Evolutionary conservation across 2,113 vertebrate genomes (phyloP).

Genomic region (Cryptotis parvus): DNA sequence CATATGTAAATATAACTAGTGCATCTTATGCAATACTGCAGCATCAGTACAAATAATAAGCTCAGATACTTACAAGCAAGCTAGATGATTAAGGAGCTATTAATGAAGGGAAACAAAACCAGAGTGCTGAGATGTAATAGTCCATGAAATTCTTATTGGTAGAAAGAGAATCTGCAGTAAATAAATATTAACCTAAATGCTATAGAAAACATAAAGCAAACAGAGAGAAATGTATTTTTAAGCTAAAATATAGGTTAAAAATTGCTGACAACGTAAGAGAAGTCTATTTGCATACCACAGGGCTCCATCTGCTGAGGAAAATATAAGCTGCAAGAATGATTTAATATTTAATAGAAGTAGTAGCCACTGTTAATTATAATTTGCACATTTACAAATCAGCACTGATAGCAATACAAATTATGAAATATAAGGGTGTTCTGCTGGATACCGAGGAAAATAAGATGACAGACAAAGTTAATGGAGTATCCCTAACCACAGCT

Average conservation of each 20-base stretch:
- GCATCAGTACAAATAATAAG: constrained; percentile 90
- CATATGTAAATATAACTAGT: constrained; percentile 87
- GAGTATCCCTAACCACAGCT: constrained; percentile 97
- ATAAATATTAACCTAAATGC: constrained; percentile 94
- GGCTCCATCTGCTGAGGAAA: constrained; percentile 97
- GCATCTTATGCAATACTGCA: constrained; percentile 85
- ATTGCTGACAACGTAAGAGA: constrained; percentile 93
- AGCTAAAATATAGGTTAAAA: constrained; percentile 90
- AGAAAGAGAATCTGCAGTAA: constrained; percentile 90
- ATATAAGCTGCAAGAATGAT: constrained; percentile 95
- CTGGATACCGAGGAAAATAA: constrained; percentile 94
- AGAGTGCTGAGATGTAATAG: constrained; percentile 88
- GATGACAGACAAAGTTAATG: constrained; percentile 99
- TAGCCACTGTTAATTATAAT: constrained; percentile 99
- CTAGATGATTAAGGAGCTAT: constrained; percentile 91
- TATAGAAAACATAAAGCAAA: constrained; percentile 90
- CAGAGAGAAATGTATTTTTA: constrained; percentile 85
- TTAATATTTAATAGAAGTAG: constrained; percentile 99
- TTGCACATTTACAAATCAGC: constrained; percentile 99
- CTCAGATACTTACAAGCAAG: constrained; percentile 88
- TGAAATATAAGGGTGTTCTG: constrained; percentile 99
- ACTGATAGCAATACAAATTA: constrained; percentile 99
- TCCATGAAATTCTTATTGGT: constrained; percentile 91
- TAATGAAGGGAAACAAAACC: constrained; percentile 94
- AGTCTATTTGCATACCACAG: constrained; percentile 95